Percentiles rank a stretch among this genome's conserved stretches.
These are phyloP conservation scores for Caenorhabditis uteleia DNA, from an alignment of 2,888 invertebrate species.

Conservation along the genomic window DNA sequence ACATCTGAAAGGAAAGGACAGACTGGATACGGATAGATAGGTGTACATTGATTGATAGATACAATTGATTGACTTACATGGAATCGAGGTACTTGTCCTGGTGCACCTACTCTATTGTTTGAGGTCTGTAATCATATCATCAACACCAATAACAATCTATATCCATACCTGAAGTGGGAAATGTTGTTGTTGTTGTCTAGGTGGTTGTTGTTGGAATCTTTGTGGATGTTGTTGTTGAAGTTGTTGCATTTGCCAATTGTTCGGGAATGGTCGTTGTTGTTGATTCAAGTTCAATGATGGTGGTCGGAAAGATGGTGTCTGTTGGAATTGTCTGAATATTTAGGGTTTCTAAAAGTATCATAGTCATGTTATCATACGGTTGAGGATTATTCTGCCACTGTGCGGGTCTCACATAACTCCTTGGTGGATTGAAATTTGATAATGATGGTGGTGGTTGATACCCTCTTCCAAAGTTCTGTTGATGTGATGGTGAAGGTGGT, in stretches of 20 bases:
- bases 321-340: neutral
- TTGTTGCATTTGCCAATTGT: slow-evolving; percentile 42
- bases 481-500: neutral
- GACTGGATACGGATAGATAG: neutral
- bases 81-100: slow-evolving; percentile 18
- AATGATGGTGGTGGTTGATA: slow-evolving; percentile 42
- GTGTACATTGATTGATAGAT: slow-evolving; percentile 1
- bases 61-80: slow-evolving; percentile 4
- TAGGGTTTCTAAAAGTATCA: no score
- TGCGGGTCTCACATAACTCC: slow-evolving; percentile 24
- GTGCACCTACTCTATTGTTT: slow-evolving; percentile 12
- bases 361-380: no score
- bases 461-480: slow-evolving; percentile 13
- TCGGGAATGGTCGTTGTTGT: neutral
- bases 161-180: slow-evolving; percentile 6
- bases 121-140: no score
- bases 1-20: no score
- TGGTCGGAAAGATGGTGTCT: slow-evolving; percentile 18
- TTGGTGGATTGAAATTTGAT: slow-evolving; percentile 36
- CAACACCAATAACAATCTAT: neutral
- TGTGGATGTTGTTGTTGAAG: slow-evolving; percentile 37
- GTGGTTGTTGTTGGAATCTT: slow-evolving; percentile 13
- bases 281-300: slow-evolving; percentile 18
- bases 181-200: no score
- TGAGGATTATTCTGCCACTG: slow-evolving; percentile 3